Evolutionary conservation across 2,888 invertebrate genomes (phyloP).

Genomic region (Orgyia antiqua): DNA sequence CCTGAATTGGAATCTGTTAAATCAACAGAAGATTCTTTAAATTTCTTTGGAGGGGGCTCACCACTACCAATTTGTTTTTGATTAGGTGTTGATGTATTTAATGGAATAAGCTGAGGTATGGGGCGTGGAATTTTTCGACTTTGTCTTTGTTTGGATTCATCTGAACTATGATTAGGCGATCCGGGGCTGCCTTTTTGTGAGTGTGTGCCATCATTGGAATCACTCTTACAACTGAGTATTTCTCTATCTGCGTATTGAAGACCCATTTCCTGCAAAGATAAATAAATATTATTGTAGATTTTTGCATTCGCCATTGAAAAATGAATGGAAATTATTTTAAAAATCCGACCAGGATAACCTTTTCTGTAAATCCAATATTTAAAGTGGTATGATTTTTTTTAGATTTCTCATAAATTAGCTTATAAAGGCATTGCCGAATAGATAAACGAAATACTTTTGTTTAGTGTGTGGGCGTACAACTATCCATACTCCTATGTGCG

Average conservation of each 20-base stretch:
- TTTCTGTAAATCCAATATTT: too few relatives aligned
- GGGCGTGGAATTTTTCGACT: slow-evolving; percentile 75
- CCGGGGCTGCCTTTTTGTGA: slow-evolving; percentile 43
- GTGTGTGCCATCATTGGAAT: slow-evolving; percentile 56
- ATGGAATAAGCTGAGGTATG: slow-evolving; percentile 86
- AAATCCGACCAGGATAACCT: too few relatives aligned
- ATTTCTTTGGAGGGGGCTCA: slow-evolving; percentile 64
- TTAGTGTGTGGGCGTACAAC: too few relatives aligned
- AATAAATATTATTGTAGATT: too few relatives aligned
- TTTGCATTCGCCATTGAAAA: slow-evolving; percentile 1
- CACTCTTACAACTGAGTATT: slow-evolving; percentile 59
- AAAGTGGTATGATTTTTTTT: too few relatives aligned
- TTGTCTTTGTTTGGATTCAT: slow-evolving; percentile 51
- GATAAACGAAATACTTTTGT: too few relatives aligned
- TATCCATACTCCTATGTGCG: too few relatives aligned
- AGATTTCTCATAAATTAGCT: too few relatives aligned
- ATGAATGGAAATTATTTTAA: too few relatives aligned
- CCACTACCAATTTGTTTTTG: slow-evolving; percentile 53
- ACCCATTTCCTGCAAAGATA: slow-evolving; percentile 64
- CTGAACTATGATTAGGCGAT: slow-evolving; percentile 36
- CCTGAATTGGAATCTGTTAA: slow-evolving; percentile 14
- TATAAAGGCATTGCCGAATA: too few relatives aligned
- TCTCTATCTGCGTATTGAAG: slow-evolving; percentile 58
- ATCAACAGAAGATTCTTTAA: slow-evolving; percentile 45
- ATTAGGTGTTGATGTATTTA: slow-evolving; percentile 71